A percentile compares a stretch with the other conserved stretches of the same genome.
Evolutionary conservation across 2,797 vertebrate species (phyloP).

Genomic region (Neosilurus mollespiculum): DNA sequence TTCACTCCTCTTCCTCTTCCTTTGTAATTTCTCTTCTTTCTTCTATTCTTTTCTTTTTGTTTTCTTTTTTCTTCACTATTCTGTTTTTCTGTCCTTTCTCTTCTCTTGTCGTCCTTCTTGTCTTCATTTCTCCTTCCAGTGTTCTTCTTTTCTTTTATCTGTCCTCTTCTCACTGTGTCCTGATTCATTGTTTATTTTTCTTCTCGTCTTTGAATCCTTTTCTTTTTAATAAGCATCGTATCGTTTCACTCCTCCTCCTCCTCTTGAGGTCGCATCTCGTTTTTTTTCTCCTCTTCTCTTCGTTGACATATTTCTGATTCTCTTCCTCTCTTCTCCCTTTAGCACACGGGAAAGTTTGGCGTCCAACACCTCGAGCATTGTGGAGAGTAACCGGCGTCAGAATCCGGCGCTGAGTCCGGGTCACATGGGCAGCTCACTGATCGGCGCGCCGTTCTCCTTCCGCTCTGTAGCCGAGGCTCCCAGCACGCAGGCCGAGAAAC

Average conservation of each 20-base stretch:
- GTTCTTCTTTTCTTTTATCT: not conserved
- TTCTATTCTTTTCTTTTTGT: not conserved
- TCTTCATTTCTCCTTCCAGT: too few relatives aligned
- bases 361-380: slow-evolving; percentile 98
- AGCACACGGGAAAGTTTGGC: slow-evolving; percentile 99
- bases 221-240: too few relatives aligned
- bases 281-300: not conserved
- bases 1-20: not conserved
- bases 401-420: slow-evolving; percentile 94
- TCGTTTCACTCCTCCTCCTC: too few relatives aligned
- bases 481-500: slow-evolving; percentile 89
- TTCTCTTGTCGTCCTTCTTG: not conserved
- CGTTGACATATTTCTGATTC: not conserved
- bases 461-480: slow-evolving; percentile 88
- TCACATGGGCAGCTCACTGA: slow-evolving; percentile 86
- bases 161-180: too few relatives aligned
- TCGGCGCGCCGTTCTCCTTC: slow-evolving; percentile 89
- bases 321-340: slow-evolving; percentile 21
- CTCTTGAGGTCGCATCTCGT: too few relatives aligned
- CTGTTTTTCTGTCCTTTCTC: not conserved
- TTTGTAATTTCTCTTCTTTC: not conserved
- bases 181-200: too few relatives aligned
- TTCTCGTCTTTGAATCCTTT: too few relatives aligned
- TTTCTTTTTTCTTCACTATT: slow-evolving; percentile 29
- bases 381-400: slow-evolving; percentile 98